Evolutionary conservation across 2,797 vertebrate genomes (phyloP), one percentile per base, ranked within the genome.

Genomic region (Alosa sapidissima): DNA sequence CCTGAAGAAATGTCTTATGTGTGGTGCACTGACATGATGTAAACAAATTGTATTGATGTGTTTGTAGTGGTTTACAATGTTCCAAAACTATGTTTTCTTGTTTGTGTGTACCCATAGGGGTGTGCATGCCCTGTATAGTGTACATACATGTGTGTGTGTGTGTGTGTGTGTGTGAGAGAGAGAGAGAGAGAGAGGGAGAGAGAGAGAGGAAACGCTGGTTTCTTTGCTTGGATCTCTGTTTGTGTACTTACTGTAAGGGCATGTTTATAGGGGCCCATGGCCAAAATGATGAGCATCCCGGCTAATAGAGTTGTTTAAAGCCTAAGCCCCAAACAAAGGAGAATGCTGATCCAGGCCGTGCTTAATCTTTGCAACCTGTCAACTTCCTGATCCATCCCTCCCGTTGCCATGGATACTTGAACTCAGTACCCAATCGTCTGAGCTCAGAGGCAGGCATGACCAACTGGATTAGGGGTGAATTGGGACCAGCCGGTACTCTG

Each of bases 361-460:
- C 88, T 90, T 90, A 91, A 90, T 91, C 91, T 88, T 89, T 84
- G 81, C 89, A 90, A 88, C 85, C 88, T 90, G 88, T 89, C 87
- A 87, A 86, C 89, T 91, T 89, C 86, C 87, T 84, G 86, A 89
- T 88, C 89, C 87, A 88, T 87, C 87, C 87, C 83, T 81, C 65
- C 19, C 24, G 90, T 92, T 92, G 88, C 90, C 90, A 90, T 89
- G 89, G 91, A 87, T 89, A 90, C 89, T 85, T 36, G 65, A 85
- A 83, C 83, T 81, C 82, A 65, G 41, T 82, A 72, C 89, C 89
- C 89, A 90, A 92, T 90, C 85, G 51, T 51, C 10, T 45, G 81
- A 62, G 62, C 88, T 72, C 84, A 36, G 84, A 41, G 83, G 85
- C 85, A 81, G 85, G 82, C 82, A 68, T 90, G 89, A 87, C 91